A percentile compares a stretch with the other conserved stretches of the same genome.
Conservation (phyloP, 1,140 invertebrate genomes). For the Stegodyphus mimosarum region DNA sequence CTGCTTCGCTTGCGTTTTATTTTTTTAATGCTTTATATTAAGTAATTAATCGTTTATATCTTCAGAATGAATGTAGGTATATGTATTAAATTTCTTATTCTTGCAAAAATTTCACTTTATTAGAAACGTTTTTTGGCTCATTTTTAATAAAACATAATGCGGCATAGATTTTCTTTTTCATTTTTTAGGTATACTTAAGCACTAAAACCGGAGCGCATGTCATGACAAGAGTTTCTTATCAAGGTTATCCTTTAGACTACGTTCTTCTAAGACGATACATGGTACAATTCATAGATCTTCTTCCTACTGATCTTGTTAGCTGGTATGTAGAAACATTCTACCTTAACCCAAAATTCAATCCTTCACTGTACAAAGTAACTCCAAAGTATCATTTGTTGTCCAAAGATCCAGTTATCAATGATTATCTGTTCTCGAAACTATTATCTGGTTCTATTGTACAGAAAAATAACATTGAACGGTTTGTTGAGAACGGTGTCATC, state of each 20-base stretch:
- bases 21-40: too few species aligned
- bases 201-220: not conserved
- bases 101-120: too few species aligned
- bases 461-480: slow-evolving; percentile 67
- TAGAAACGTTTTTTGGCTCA: too few species aligned
- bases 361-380: not conserved
- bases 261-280: not conserved
- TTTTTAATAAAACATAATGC: too few species aligned
- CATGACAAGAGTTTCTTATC: not conserved
- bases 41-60: too few species aligned
- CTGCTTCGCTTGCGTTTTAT: too few species aligned
- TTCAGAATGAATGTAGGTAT: too few species aligned
- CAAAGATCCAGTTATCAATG: slow-evolving; percentile 66
- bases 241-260: not conserved
- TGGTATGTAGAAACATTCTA: not conserved
- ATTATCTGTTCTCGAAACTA: slow-evolving; percentile 69
- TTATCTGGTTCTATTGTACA: slow-evolving; percentile 69
- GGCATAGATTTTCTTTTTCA: not conserved
- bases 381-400: not conserved
- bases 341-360: not conserved
- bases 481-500: slow-evolving; percentile 66
- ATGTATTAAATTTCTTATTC: too few species aligned
- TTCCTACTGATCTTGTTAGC: not conserved
- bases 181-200: not conserved
- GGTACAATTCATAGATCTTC: not conserved